Base-by-base conservation (phyloP, 2,888 invertebrate species). In the Caenorhabditis afra region DNA sequence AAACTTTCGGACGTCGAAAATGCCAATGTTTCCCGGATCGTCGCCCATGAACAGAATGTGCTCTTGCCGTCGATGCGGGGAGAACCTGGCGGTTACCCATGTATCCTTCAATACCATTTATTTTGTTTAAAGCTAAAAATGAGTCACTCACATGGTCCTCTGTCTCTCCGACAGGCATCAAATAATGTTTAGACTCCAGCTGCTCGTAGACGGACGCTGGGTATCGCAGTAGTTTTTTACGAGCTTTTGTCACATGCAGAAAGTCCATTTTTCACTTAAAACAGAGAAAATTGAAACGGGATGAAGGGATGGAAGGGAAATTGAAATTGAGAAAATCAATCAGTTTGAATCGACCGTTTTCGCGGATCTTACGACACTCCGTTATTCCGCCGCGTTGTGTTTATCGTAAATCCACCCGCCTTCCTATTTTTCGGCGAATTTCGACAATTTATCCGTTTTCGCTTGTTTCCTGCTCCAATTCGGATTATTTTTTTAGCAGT, bases 51-150 rank as follows among this genome's bases (percentile, higher is more conserved):
- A 75, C 14, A 80, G 29, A 47, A 74, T 66, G 23, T 74, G 49
- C n/a, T 80, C 80, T 39, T 78, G 71, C 10, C n/a, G 44, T 22
- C 29, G 39, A 22, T 71, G 64, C 11, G 70, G 55, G 0, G 75
- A 71, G 35, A 80, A 80, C 55, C 75, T 47, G 41, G 75, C 75
- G 10, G 75, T 75, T 37, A 80, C 80, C 80, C 80, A 80, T 10
- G 59, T 61, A n/a, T 79, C 75, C 79, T 79, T 35, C 10, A 79
- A 68, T 3, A 53, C 12, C n/a, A n/a, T 11, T 55, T 53, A 14
- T 18, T 8, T 20, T 37, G 44, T 41, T 11, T 18, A 35, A 47
- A 37, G 20, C 11, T 37, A n/a, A 62, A 50, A 37, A 62, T 23
- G 10, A 7, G 35, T 18, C 4, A 14, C 61, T 45, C 50, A 68